These are phyloP conservation scores for Dyspetes luteomarginatus DNA, from an alignment of 2,888 invertebrate genomes.

Conservation along the genomic window DNA sequence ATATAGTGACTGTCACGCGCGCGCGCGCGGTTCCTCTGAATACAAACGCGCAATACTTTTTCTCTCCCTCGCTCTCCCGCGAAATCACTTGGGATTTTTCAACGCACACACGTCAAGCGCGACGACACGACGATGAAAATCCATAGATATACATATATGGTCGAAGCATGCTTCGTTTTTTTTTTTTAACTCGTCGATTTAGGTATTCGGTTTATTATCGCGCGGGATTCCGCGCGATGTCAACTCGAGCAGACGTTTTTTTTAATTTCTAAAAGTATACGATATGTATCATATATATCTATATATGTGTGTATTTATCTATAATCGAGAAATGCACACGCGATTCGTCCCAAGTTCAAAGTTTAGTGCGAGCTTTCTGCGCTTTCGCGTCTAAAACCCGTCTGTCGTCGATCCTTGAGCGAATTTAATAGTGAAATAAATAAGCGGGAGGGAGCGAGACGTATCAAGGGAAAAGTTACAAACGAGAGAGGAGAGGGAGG, in stretches of 20 bases:
- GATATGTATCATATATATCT: no score
- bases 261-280: not conserved
- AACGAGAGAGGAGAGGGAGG: slow-evolving; percentile 27
- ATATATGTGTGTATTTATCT: not conserved
- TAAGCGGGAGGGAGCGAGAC: slow-evolving; percentile 20
- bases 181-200: not conserved
- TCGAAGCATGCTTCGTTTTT: slow-evolving; percentile 35
- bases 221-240: not conserved
- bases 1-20: slow-evolving; percentile 14
- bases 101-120: slow-evolving; percentile 22
- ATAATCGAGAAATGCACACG: not conserved
- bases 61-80: slow-evolving; percentile 6
- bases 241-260: not conserved
- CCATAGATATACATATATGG: not conserved
- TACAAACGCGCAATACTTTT: slow-evolving; percentile 20
- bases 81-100: slow-evolving; percentile 22
- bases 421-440: slow-evolving; percentile 61
- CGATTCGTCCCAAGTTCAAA: slow-evolving; percentile 33
- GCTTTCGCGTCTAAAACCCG: slow-evolving; percentile 47
- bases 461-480: slow-evolving; percentile 23
- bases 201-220: not conserved
- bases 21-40: slow-evolving; percentile 27
- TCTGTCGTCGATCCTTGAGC: slow-evolving; percentile 54
- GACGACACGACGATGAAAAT: slow-evolving; percentile 11
- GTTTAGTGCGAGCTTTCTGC: slow-evolving; percentile 60